These are phyloP conservation scores for Ctenicera cuprea DNA, from an alignment of 2,888 invertebrate species.

Conservation along the genomic window DNA sequence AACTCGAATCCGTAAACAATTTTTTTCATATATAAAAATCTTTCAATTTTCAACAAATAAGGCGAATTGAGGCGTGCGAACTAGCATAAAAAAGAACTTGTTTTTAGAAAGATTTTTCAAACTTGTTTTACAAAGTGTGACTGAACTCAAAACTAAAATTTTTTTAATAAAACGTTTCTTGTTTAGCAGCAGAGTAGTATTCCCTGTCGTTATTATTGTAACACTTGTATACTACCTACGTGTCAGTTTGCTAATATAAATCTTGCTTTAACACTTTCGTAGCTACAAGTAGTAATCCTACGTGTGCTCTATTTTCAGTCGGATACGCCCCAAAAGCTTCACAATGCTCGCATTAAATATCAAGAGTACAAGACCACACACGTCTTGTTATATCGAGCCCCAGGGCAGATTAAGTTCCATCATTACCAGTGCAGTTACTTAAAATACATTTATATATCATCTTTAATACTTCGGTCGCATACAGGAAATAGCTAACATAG, in stretches of 20 bases:
- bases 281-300: conserved; percentile 1
- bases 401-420: conserved; percentile 69
- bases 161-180: neutral
- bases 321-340: conserved; percentile 12
- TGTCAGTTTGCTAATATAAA: neutral
- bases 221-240: conserved; percentile 9
- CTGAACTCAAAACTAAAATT: conserved; percentile 20
- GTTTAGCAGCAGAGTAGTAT: neutral
- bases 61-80: neutral
- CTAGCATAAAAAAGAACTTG: conserved; percentile 3
- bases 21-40: conserved; percentile 7
- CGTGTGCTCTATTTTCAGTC: conserved; percentile 24
- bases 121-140: conserved; percentile 19
- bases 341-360: conserved; percentile 8
- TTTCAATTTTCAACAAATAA: conserved; percentile 15
- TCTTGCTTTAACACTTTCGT: neutral
- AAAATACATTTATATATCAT: conserved; percentile 38
- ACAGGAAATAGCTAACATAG: conserved; percentile 17
- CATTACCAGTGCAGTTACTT: conserved; percentile 46
- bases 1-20: conserved; percentile 2
- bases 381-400: conserved; percentile 48
- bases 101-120: conserved; percentile 12
- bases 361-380: conserved; percentile 51
- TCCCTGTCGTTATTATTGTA: conserved; percentile 1
- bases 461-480: conserved; percentile 31